Conservation (phyloP, 1,140 invertebrate species). For the Ectropis grisescens region DNA sequence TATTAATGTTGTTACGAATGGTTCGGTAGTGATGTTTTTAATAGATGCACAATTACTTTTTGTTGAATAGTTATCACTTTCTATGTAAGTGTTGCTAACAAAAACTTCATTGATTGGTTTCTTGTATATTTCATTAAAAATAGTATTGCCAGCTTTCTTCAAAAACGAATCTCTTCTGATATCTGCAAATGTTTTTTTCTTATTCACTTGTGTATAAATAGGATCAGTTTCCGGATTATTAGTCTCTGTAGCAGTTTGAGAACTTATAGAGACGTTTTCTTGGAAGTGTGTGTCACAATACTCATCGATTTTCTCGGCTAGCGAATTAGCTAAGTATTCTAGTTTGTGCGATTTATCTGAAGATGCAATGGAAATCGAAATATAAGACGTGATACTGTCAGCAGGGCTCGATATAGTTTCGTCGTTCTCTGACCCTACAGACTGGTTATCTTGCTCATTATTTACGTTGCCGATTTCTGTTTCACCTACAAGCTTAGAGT, state of each 20-base stretch:
- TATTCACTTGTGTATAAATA: conserved; percentile 52
- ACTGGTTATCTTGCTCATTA: conserved; percentile 36
- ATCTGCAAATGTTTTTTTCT: conserved; percentile 56
- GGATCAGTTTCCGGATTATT: conserved; percentile 35
- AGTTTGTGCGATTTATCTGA: conserved; percentile 62
- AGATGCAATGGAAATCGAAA: conserved; percentile 60
- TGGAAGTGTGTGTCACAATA: conserved; percentile 65
- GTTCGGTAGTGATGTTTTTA: conserved; percentile 68
- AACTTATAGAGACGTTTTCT: conserved; percentile 36
- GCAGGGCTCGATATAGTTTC: conserved; percentile 54
- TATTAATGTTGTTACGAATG: conserved; percentile 65
- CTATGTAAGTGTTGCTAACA: conserved; percentile 45
- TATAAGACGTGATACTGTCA: conserved; percentile 66
- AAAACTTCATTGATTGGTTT: conserved; percentile 35
- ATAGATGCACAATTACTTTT: conserved; percentile 45
- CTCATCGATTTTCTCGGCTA: conserved; percentile 69
- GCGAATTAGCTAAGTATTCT: conserved; percentile 64
- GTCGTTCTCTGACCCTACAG: conserved; percentile 57
- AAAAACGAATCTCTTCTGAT: conserved; percentile 41
- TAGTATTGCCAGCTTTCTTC: conserved; percentile 27
- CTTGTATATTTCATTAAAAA: conserved; percentile 33
- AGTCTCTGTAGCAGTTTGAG: conserved; percentile 24
- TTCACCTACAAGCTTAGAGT: conserved; percentile 7
- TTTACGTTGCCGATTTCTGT: conserved; percentile 13
- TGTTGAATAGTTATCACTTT: conserved; percentile 34